A percentile compares a stretch with the other conserved stretches of the same genome.
These are phyloP conservation scores for Limenitis camilla DNA, from an alignment of 2,888 invertebrate genomes.

Conservation along the genomic window DNA sequence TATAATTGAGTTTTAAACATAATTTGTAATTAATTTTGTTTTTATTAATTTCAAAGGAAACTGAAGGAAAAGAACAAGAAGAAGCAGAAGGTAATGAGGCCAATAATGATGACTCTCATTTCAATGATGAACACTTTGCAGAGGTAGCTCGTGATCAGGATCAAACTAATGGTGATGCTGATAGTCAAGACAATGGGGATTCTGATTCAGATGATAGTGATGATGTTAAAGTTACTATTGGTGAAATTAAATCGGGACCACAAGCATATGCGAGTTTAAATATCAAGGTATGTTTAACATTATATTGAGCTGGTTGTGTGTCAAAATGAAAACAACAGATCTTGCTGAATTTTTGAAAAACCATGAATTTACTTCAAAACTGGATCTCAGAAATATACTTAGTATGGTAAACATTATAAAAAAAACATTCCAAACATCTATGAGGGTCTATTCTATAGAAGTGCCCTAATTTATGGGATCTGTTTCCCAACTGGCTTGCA, in stretches of 20 bases:
- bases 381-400: too few relatives aligned
- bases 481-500: too few relatives aligned
- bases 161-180: conserved; percentile 56
- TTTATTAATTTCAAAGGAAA: conserved; percentile 34
- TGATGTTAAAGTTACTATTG: conserved; percentile 94
- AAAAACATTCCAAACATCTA: too few relatives aligned
- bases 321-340: too few relatives aligned
- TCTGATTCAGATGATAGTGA: conserved; percentile 83
- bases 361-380: too few relatives aligned
- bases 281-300: conserved; percentile 72
- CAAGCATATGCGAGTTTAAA: conserved; percentile 81
- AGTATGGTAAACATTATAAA: too few relatives aligned
- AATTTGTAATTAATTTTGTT: too few relatives aligned
- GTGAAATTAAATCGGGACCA: conserved; percentile 86
- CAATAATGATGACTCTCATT: conserved; percentile 66
- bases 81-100: conserved; percentile 60
- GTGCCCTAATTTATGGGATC: too few relatives aligned
- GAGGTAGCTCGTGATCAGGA: conserved; percentile 57
- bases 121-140: conserved; percentile 67
- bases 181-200: conserved; percentile 74
- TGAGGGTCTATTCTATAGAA: too few relatives aligned
- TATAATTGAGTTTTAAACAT: too few relatives aligned
- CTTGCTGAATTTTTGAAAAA: too few relatives aligned
- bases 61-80: conserved; percentile 65
- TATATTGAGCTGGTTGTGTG: too few relatives aligned